These are phyloP conservation scores for Bombyx mori DNA, from an alignment of 1,140 invertebrate genomes.

Conservation along the genomic window ASM3026992v2 NC_085128.1:13122001-13122500, in stretches of 20 bases:
- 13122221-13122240: too few relatives aligned
- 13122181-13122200: too few relatives aligned
- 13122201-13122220: too few relatives aligned
- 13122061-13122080: not conserved
- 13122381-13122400: constrained; percentile 25
- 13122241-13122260: too few relatives aligned
- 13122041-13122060: constrained; percentile 25
- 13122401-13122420: constrained; percentile 31
- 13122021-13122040: constrained; percentile 26
- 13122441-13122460: constrained; percentile 24
- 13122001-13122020: constrained; percentile 63
- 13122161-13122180: too few relatives aligned
- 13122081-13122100: too few relatives aligned
- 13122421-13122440: constrained; percentile 27
- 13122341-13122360: constrained; percentile 30
- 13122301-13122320: not conserved
- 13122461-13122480: constrained; percentile 17
- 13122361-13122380: constrained; percentile 37
- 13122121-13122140: too few relatives aligned
- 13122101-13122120: too few relatives aligned
- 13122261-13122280: too few relatives aligned
- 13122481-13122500: constrained; percentile 9
- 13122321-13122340: constrained; percentile 21
- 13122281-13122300: too few relatives aligned
- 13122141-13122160: too few relatives aligned